These are phyloP conservation scores for Lacerta viridis DNA, from an alignment of 2,797 vertebrate genomes.

Conservation along the genomic window DNA sequence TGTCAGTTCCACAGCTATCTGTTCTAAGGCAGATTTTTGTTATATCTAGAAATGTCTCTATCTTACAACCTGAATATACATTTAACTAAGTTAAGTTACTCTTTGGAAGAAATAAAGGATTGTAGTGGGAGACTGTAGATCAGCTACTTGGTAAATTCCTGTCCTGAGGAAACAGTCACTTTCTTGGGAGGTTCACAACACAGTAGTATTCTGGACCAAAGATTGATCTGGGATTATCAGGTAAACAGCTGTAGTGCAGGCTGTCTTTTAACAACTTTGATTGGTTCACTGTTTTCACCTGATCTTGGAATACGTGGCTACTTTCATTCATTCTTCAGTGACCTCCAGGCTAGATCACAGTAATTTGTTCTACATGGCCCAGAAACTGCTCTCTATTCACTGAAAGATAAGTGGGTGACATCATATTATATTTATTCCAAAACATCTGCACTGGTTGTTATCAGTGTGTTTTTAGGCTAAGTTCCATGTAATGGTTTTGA, in stretches of 20 bases:
- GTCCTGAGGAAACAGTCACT: too few relatives aligned
- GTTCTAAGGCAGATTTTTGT: background rate
- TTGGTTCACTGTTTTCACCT: too few relatives aligned
- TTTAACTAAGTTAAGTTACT: background rate
- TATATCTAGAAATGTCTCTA: background rate
- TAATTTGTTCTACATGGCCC: too few relatives aligned
- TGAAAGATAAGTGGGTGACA: background rate
- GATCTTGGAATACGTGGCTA: too few relatives aligned
- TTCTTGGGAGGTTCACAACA: too few relatives aligned
- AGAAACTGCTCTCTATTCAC: background rate
- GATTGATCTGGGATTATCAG: background rate
- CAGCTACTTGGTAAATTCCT: background rate
- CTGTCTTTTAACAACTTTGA: too few relatives aligned
- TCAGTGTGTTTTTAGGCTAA: background rate
- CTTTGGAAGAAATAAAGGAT: background rate
- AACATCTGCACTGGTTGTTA: background rate
- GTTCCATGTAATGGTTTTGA: background rate
- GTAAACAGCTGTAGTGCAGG: background rate
- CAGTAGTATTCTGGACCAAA: too few relatives aligned
- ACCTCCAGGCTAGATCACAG: too few relatives aligned
- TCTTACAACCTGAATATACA: background rate
- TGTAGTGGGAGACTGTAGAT: background rate
- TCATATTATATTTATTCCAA: background rate
- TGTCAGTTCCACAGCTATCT: background rate
- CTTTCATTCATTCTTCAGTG: too few relatives aligned